Conservation (phyloP, 2,888 invertebrate species). For the Agriopis aurantiaria region DNA sequence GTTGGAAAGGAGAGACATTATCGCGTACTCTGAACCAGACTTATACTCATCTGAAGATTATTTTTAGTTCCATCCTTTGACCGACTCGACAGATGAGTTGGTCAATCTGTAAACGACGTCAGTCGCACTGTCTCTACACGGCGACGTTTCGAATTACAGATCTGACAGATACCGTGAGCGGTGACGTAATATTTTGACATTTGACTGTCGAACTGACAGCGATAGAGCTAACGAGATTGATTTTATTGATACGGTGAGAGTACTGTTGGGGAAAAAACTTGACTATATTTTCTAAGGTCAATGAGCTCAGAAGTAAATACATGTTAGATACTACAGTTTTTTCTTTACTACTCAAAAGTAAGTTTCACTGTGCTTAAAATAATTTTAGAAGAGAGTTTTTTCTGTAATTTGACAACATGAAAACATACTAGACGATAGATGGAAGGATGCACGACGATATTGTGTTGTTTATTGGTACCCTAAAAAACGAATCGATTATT, state of each 20-base stretch:
- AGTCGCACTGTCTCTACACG: no score
- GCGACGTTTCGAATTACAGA: constrained; percentile 19
- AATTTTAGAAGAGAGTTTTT: no score
- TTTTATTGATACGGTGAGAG: constrained; percentile 11
- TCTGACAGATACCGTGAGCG: constrained; percentile 29
- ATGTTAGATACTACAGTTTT: no score
- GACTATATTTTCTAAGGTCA: no score
- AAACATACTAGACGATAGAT: no score
- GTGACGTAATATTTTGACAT: constrained; percentile 40
- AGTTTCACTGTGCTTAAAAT: no score
- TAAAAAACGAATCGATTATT: no score
- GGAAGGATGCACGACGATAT: no score
- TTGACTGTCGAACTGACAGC: constrained; percentile 35
- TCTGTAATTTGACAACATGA: no score
- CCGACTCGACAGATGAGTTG: neutral
- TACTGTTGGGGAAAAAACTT: constrained; percentile 23
- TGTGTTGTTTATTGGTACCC: no score
- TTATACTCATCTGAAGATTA: neutral
- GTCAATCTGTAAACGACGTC: neutral
- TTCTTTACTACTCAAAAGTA: no score
- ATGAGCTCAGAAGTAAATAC: no score
- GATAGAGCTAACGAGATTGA: constrained; percentile 26
- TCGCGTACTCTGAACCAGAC: neutral
- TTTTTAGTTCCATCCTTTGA: neutral
- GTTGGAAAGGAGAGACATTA: neutral